Evolutionary conservation across 2,797 vertebrate species (phyloP).

Genomic region (Cynodonichthys magdalenae): DNA sequence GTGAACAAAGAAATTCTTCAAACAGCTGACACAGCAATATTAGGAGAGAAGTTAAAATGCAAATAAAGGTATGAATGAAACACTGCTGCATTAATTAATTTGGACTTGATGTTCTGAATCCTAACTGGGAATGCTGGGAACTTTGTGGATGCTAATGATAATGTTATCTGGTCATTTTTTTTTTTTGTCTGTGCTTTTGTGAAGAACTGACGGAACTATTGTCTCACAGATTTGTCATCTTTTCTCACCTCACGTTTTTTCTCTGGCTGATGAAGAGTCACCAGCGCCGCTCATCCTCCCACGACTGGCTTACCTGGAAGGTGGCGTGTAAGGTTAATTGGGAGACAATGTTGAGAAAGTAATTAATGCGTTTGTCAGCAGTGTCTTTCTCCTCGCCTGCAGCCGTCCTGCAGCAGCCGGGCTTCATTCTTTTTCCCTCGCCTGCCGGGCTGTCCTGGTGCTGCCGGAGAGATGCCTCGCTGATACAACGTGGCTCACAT

Average conservation of each 20-base stretch:
- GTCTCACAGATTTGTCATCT: slow-evolving; percentile 57
- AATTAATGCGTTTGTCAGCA: slow-evolving; percentile 84
- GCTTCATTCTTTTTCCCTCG: slow-evolving; percentile 36
- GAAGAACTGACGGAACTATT: slow-evolving; percentile 51
- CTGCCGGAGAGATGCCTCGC: slow-evolving; percentile 57
- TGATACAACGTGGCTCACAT: slow-evolving; percentile 53
- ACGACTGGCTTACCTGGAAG: slow-evolving; percentile 66
- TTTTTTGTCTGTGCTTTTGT: slow-evolving; percentile 47
- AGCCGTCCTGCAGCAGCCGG: slow-evolving; percentile 52
- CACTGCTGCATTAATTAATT: slow-evolving; percentile 65
- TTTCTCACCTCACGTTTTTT: slow-evolving; percentile 44
- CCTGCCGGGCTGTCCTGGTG: slow-evolving; percentile 44
- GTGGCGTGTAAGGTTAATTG: slow-evolving; percentile 80
- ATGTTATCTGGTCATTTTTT: slow-evolving; percentile 65
- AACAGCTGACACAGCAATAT: slow-evolving; percentile 43
- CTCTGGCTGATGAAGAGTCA: slow-evolving; percentile 35
- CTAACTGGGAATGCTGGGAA: slow-evolving; percentile 35
- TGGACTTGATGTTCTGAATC: slow-evolving; percentile 61
- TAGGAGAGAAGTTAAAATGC: slow-evolving; percentile 54
- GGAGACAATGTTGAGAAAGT: slow-evolving; percentile 78
- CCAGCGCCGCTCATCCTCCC: slow-evolving; percentile 24
- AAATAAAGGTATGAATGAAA: slow-evolving; percentile 55
- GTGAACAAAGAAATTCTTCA: slow-evolving; percentile 3
- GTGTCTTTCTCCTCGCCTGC: slow-evolving; percentile 68
- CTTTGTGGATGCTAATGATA: slow-evolving; percentile 47